phyloP scores from a whole-genome alignment of 2,113 vertebrate species.

The Channa argus region DNA sequence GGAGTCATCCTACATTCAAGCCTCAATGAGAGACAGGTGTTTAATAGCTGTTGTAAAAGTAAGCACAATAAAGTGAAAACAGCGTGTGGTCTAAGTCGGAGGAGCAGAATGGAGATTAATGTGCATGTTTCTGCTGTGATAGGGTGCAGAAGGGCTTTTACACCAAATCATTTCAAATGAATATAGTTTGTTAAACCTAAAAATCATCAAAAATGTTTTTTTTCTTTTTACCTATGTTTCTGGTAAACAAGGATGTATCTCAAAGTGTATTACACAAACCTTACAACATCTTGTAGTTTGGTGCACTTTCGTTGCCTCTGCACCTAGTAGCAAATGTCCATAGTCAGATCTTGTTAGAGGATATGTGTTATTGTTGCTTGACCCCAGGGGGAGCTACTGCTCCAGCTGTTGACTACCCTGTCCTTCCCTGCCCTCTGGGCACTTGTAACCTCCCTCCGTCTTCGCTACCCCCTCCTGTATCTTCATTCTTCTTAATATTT shows the following conservation, averaged over 20 bases:
- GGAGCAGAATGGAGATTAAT: neutral
- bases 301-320: too few relatives aligned
- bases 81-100: conserved; percentile 6
- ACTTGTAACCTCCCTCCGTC: neutral
- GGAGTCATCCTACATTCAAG: too few relatives aligned
- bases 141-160: neutral
- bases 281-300: too few relatives aligned
- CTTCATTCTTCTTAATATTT: neutral
- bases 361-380: conserved; percentile 45
- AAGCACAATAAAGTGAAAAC: conserved; percentile 32
- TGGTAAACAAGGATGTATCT: too few relatives aligned
- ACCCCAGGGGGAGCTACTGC: conserved; percentile 81
- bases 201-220: too few relatives aligned
- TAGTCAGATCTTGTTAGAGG: neutral
- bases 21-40: too few relatives aligned
- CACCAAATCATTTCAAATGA: neutral
- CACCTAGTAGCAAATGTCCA: too few relatives aligned
- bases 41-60: conserved; percentile 39
- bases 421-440: conserved; percentile 18
- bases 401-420: conserved; percentile 53
- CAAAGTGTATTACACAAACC: too few relatives aligned
- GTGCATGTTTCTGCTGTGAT: neutral
- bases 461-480: neutral
- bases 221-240: too few relatives aligned
- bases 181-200: neutral